A percentile compares a stretch with the other conserved stretches of the same genome.
phyloP scores from a whole-genome alignment of 2,888 invertebrate species.

The Pteria penguin region DNA sequence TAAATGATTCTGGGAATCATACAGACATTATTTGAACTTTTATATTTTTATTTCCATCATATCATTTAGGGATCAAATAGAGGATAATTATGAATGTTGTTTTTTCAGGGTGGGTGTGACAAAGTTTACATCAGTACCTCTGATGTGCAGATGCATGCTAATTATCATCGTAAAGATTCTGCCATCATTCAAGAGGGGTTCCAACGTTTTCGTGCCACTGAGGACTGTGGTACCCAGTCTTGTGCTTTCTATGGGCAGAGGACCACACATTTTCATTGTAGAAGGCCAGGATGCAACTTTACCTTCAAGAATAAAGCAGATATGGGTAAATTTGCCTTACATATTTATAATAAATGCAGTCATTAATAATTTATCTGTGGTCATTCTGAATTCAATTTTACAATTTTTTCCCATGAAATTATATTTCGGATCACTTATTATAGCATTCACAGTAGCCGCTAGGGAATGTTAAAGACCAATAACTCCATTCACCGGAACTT shows the following conservation, averaged over 20 bases:
- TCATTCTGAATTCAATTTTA: too few species aligned
- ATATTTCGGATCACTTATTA: too few species aligned
- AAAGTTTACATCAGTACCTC: slow-evolving; percentile 99
- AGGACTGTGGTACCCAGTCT: slow-evolving; percentile 94
- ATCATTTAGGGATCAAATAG: too few species aligned
- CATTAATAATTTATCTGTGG: too few species aligned
- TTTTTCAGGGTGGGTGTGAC: slow-evolving; percentile 82
- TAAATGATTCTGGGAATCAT: too few species aligned
- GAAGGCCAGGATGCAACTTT: slow-evolving; percentile 92
- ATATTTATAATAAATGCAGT: too few species aligned
- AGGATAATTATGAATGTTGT: slow-evolving; percentile 2
- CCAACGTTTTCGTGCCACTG: slow-evolving; percentile 96
- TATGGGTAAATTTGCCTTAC: slow-evolving; percentile 94
- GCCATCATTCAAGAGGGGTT: slow-evolving; percentile 99
- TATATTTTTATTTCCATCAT: too few species aligned
- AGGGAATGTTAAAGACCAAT: too few species aligned
- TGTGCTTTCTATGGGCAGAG: slow-evolving; percentile 96
- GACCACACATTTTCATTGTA: slow-evolving; percentile 98
- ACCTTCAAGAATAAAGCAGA: slow-evolving; percentile 99
- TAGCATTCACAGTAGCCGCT: too few species aligned
- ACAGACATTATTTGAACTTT: too few species aligned
- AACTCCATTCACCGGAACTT: too few species aligned
- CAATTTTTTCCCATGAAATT: too few species aligned
- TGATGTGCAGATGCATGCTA: slow-evolving; percentile 99
- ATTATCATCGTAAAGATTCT: slow-evolving; percentile 98